A percentile compares a stretch with the other conserved stretches of the same genome.
Conservation (phyloP, 2,113 vertebrate species). For the Carollia perspicillata region DNA sequence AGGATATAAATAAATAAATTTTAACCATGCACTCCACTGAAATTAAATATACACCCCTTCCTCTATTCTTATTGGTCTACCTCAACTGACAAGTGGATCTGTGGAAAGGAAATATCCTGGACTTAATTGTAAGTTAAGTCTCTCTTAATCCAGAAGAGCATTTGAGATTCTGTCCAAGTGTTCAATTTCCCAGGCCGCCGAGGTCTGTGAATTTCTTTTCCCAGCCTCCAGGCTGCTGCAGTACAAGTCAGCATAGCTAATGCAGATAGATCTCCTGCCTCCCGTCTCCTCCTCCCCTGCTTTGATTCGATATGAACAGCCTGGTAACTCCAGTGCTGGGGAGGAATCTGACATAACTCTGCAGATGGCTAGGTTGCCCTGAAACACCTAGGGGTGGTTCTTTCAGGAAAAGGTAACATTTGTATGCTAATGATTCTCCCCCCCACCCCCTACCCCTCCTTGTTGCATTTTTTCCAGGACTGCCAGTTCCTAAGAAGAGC, state of each 20-base stretch:
- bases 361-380: slow-evolving; percentile 85
- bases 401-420: slow-evolving; percentile 81
- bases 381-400: slow-evolving; percentile 84
- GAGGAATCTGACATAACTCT: slow-evolving; percentile 86
- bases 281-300: slow-evolving; percentile 73
- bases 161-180: slow-evolving; percentile 85
- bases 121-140: slow-evolving; percentile 94
- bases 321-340: slow-evolving; percentile 82
- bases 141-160: slow-evolving; percentile 92
- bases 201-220: slow-evolving; percentile 86
- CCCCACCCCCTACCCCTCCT: slow-evolving; percentile 78
- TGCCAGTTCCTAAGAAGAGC: slow-evolving; percentile 98
- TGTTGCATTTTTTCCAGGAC: slow-evolving; percentile 88
- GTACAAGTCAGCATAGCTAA: slow-evolving; percentile 90
- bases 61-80: slow-evolving; percentile 84
- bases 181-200: slow-evolving; percentile 79
- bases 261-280: slow-evolving; percentile 87
- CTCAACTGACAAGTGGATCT: slow-evolving; percentile 86
- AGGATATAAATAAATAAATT: slow-evolving; percentile 32
- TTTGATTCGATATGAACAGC: slow-evolving; percentile 87
- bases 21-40: slow-evolving; percentile 69
- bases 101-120: slow-evolving; percentile 91
- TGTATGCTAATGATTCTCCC: slow-evolving; percentile 84
- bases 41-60: slow-evolving; percentile 80
- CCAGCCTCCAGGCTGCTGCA: slow-evolving; percentile 87